Percentiles rank a stretch among this genome's conserved stretches.
These are phyloP conservation scores for Odontomyia ornata DNA, from an alignment of 2,888 invertebrate genomes.

Conservation along the genomic window DNA sequence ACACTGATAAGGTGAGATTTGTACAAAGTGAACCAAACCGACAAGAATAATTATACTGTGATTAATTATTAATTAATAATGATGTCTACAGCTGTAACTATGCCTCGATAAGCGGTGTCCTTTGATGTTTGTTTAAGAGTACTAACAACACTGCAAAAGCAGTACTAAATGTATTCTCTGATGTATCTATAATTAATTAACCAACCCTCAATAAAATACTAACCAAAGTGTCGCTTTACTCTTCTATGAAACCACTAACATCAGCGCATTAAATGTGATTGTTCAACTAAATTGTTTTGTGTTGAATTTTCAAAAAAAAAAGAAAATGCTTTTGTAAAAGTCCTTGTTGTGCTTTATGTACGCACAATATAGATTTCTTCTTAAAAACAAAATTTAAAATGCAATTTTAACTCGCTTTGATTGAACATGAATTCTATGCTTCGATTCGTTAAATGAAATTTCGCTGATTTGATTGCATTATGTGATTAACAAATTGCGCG, in stretches of 20 bases:
- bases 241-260: background rate
- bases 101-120: background rate
- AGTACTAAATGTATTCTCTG: background rate
- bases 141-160: slow-evolving; percentile 1
- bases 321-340: slow-evolving; percentile 18
- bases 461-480: too few relatives aligned
- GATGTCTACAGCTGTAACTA: background rate
- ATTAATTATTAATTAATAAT: background rate
- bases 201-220: background rate
- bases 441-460: background rate
- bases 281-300: background rate
- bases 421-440: background rate
- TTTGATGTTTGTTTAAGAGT: background rate
- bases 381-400: background rate
- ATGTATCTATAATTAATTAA: background rate
- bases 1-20: slow-evolving; percentile 33
- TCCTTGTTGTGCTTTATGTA: background rate
- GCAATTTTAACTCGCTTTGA: background rate
- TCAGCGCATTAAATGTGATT: background rate
- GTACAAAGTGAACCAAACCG: background rate
- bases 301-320: too few relatives aligned
- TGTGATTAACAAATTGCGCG: background rate
- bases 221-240: background rate
- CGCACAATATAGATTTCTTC: slow-evolving; percentile 6
- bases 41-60: background rate